Evolutionary conservation across 2,113 vertebrate species (phyloP).

Genomic region (Phaetusa simplex): DNA sequence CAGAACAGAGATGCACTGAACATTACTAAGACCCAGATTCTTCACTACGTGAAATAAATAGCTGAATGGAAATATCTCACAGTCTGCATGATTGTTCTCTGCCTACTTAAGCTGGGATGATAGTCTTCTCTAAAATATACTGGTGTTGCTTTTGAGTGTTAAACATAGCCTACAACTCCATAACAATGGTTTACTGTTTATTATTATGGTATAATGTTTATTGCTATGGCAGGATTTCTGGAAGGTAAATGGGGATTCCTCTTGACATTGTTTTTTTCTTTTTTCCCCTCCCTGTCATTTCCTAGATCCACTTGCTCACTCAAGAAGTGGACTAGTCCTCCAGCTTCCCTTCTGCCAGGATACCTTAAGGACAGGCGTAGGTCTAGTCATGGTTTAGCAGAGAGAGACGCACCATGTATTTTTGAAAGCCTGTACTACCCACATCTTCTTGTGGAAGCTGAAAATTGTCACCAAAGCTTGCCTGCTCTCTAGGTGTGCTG

Average conservation of each 20-base stretch:
- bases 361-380: neutral
- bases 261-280: neutral
- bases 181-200: neutral
- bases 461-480: neutral
- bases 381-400: neutral
- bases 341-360: neutral
- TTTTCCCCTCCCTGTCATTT: neutral
- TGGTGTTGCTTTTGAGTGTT: neutral
- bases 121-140: neutral
- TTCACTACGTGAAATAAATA: neutral
- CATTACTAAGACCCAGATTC: neutral
- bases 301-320: neutral
- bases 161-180: neutral
- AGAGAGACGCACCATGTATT: neutral
- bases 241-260: neutral
- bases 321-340: neutral
- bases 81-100: neutral
- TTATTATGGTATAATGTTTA: too few relatives aligned
- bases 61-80: neutral
- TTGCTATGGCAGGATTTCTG: neutral
- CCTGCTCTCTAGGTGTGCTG: neutral
- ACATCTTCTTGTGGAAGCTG: neutral
- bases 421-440: neutral
- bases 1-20: neutral
- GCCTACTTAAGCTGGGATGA: neutral